A percentile compares a stretch with the other conserved stretches of the same genome.
These are phyloP conservation scores for Drosophila mayaguana DNA, from an alignment of 2,888 invertebrate genomes.

Conservation along the genomic window DNA sequence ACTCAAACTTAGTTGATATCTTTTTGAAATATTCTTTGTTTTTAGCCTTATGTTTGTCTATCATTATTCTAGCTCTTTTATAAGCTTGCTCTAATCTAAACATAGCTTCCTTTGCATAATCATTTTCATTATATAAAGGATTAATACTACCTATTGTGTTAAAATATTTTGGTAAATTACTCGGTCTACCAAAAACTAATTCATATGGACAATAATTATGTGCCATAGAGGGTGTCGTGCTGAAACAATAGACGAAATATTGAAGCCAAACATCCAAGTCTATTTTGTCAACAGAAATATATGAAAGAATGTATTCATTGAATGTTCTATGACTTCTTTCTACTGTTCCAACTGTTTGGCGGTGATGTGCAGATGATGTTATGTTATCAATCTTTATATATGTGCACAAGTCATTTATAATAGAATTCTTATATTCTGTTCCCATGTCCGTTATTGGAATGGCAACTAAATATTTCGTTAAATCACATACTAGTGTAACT, in stretches of 20 bases:
- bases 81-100: not conserved
- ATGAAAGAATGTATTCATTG: not conserved
- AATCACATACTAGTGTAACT: too few relatives aligned
- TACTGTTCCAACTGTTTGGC: not conserved
- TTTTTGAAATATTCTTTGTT: too few relatives aligned
- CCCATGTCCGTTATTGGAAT: not conserved
- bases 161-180: too few relatives aligned
- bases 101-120: not conserved
- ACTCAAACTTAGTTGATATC: too few relatives aligned
- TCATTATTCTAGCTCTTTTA: not conserved
- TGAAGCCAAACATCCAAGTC: not conserved
- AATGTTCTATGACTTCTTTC: too few relatives aligned
- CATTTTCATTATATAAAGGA: not conserved
- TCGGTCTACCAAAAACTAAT: too few relatives aligned
- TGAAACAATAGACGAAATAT: not conserved
- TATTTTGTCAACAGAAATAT: not conserved
- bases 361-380: not conserved
- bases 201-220: too few relatives aligned
- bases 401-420: not conserved
- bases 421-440: not conserved
- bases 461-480: not conserved
- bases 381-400: not conserved
- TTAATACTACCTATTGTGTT: too few relatives aligned
- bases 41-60: not conserved
- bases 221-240: too few relatives aligned